Conservation (phyloP, 2,888 invertebrate genomes). For the Lycaena phlaeas region DNA sequence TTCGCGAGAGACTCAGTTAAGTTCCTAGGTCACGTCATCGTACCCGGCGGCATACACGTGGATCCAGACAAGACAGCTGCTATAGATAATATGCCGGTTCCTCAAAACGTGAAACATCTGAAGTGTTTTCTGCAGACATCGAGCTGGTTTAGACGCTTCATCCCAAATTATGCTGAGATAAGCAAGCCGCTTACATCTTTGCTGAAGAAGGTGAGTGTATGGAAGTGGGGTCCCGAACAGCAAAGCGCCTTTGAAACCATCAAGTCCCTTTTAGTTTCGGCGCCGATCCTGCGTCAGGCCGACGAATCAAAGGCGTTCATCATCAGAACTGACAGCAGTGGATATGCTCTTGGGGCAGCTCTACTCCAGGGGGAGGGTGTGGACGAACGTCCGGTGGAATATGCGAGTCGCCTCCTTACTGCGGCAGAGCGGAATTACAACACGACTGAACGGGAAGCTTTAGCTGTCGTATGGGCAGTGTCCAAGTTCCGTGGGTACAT, state of each 20-base stretch:
- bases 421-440: background rate
- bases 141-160: slow-evolving; percentile 25
- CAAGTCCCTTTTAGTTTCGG: too few species aligned
- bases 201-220: slow-evolving; percentile 21
- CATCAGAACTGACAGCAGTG: slow-evolving; percentile 11
- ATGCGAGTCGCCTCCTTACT: background rate
- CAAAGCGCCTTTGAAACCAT: too few species aligned
- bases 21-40: slow-evolving; percentile 28
- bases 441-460: background rate
- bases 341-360: slow-evolving; percentile 18
- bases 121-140: slow-evolving; percentile 24
- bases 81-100: slow-evolving; percentile 20
- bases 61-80: slow-evolving; percentile 28
- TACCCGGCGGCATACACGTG: slow-evolving; percentile 22
- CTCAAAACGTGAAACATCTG: slow-evolving; percentile 20
- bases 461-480: too few species aligned
- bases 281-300: slow-evolving; percentile 16
- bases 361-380: slow-evolving; percentile 19
- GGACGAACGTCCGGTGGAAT: slow-evolving; percentile 11
- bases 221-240: too few species aligned
- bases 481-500: too few species aligned
- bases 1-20: slow-evolving; percentile 24
- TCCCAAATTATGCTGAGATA: slow-evolving; percentile 20
- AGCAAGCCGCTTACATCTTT: slow-evolving; percentile 20
- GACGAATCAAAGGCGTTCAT: slow-evolving; percentile 13